These are phyloP conservation scores for Aphrocallistes beatrix DNA, from an alignment of 37 sponge, comb jelly and placozoan genomes.

Conservation along the genomic window DNA sequence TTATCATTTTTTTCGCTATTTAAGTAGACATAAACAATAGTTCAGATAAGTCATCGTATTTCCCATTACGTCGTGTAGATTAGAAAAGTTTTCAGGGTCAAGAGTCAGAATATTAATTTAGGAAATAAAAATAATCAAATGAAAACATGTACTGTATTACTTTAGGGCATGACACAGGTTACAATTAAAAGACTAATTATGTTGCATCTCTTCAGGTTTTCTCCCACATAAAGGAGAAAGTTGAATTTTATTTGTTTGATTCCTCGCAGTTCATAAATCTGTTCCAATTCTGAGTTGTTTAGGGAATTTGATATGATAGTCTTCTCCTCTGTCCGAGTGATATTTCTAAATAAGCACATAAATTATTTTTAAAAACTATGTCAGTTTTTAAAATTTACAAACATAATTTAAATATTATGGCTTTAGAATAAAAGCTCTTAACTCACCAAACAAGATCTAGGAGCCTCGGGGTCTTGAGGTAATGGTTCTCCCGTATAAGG, in stretches of 20 bases:
- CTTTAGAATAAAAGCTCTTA: too few species aligned
- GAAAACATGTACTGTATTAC: not conserved
- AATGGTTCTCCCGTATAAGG: not conserved
- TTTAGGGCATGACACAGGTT: constrained; percentile 10
- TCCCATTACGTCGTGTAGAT: too few species aligned
- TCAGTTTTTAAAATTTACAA: too few species aligned
- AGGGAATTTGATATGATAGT: not conserved
- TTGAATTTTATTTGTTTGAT: too few species aligned
- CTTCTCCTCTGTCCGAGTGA: constrained; percentile 6
- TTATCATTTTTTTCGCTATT: too few species aligned
- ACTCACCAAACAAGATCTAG: not conserved
- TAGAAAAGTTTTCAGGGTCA: too few species aligned
- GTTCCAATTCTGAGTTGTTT: constrained; percentile 7
- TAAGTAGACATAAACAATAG: too few species aligned
- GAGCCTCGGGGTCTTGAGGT: not conserved
- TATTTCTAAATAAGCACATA: not conserved
- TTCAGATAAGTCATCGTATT: too few species aligned
- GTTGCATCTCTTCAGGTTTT: not conserved
- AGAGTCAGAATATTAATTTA: too few species aligned
- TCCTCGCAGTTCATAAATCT: constrained; percentile 9
- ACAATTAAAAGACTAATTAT: not conserved
- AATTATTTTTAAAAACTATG: too few species aligned
- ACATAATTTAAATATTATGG: too few species aligned
- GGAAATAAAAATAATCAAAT: not conserved
- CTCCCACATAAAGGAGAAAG: not conserved